phyloP scores from a whole-genome alignment of 2,888 invertebrate genomes.

The Saturnia japonica region DNA sequence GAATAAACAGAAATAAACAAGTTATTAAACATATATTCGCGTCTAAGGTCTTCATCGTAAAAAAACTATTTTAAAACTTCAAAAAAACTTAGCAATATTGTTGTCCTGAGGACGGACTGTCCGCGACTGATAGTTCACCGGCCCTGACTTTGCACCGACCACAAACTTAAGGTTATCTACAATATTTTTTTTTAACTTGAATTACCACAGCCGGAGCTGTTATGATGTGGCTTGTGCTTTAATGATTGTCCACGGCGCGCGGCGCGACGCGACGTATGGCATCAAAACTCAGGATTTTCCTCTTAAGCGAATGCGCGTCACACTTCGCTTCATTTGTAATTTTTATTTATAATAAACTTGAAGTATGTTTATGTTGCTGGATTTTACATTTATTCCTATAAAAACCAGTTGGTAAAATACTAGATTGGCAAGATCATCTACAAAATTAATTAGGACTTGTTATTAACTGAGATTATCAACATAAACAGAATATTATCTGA shows the following conservation, averaged over 20 bases:
- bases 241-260: slow-evolving; percentile 37
- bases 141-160: slow-evolving; percentile 53
- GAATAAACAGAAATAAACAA: slow-evolving; percentile 38
- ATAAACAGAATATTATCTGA: neutral
- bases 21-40: slow-evolving; percentile 33
- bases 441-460: neutral
- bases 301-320: slow-evolving; percentile 25
- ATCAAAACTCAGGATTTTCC: slow-evolving; percentile 40
- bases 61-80: slow-evolving; percentile 31
- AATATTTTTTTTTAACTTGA: slow-evolving; percentile 49
- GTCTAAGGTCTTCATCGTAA: slow-evolving; percentile 43
- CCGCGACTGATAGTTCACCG: slow-evolving; percentile 56
- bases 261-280: slow-evolving; percentile 17
- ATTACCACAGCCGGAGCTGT: slow-evolving; percentile 20
- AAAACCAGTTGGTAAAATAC: slow-evolving; percentile 17
- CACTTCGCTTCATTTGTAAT: slow-evolving; percentile 1
- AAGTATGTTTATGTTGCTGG: neutral
- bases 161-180: slow-evolving; percentile 64
- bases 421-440: neutral
- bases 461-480: neutral
- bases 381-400: slow-evolving; percentile 10
- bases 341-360: slow-evolving; percentile 15
- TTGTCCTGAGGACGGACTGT: slow-evolving; percentile 46
- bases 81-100: slow-evolving; percentile 38
- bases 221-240: slow-evolving; percentile 36